Evolutionary conservation across 92 coral and sea anemone species (phyloP), one percentile per base, ranked within the genome.

Genomic region (Parazoanthus atlanticus): DNA sequence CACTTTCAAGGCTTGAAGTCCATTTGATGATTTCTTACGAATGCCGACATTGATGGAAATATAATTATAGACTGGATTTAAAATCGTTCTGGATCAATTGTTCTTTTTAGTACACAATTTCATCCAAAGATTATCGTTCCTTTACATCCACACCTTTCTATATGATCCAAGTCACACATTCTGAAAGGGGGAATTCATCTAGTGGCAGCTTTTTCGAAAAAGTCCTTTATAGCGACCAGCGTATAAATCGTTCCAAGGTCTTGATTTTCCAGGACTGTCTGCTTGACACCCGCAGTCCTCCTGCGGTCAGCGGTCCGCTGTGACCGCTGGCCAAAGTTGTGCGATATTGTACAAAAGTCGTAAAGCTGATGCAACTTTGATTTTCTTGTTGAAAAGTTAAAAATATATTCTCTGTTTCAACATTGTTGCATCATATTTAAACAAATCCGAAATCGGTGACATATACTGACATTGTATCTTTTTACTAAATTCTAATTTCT

Each of bases 311-410:
- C 87, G 87, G 87, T 28, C 13, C 11, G 6, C 3, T n/a, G 7
- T 11, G 5, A 71, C 87, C 87, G 87, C 87, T 84, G 66, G 29
- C 67, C 66, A 84, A 23, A 28, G 0, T 15, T 6, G n/a, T 16
- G n/a, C n/a, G 2, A 6, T 16, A 3, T 12, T 33, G n/a, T n/a
- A n/a, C n/a, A n/a, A n/a, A n/a, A n/a, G n/a, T n/a, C n/a, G n/a
- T 67, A 43, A 71, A 65, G 87, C 87, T 84, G 87, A 84, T 84
- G 87, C 87, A 84, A 84, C 66, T 15, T 15, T 36, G 43, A n/a
- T 34, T 19, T 70, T 84, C 52, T 43, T 12, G 78, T 46, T 71
- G 41, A 32, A 13, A 64, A 65, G 43, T 64, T 13, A 15, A 19
- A 2, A 70, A 26, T 33, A 19, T 74, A 9, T 6, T 43, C 11